phyloP scores from a whole-genome alignment of 2,888 invertebrate species.

The Prosopocoilus inquinatus region DNA sequence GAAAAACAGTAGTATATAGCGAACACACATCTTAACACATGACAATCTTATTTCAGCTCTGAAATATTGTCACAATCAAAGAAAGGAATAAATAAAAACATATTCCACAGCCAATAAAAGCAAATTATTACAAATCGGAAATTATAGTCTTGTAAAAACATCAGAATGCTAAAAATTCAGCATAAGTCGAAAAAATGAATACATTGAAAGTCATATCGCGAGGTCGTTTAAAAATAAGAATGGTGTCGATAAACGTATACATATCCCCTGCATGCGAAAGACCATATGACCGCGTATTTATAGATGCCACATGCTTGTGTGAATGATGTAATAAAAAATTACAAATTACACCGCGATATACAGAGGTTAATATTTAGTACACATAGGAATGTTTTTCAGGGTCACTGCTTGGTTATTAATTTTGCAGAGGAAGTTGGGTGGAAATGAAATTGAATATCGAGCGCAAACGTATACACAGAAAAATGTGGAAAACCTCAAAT shows the following conservation, averaged over 20 bases:
- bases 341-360: not conserved
- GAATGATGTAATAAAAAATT: constrained; percentile 16
- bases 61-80: constrained; percentile 6
- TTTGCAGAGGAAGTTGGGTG: too few relatives aligned
- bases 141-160: too few relatives aligned
- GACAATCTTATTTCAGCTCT: constrained; percentile 10
- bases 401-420: too few relatives aligned
- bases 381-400: too few relatives aligned
- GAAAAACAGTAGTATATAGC: constrained; percentile 15
- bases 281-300: constrained; percentile 13
- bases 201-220: not conserved
- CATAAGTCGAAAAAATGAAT: not conserved
- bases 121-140: too few relatives aligned
- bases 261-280: constrained; percentile 18
- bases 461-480: too few relatives aligned
- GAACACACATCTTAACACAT: constrained; percentile 13
- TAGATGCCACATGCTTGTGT: constrained; percentile 14
- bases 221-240: constrained; percentile 9
- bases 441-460: too few relatives aligned
- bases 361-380: too few relatives aligned
- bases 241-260: constrained; percentile 1
- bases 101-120: not conserved
- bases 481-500: too few relatives aligned
- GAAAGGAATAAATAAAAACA: not conserved
- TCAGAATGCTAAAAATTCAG: too few relatives aligned